Base-by-base conservation (phyloP, 2,113 vertebrate genomes). In the Sorex araneus region DNA sequence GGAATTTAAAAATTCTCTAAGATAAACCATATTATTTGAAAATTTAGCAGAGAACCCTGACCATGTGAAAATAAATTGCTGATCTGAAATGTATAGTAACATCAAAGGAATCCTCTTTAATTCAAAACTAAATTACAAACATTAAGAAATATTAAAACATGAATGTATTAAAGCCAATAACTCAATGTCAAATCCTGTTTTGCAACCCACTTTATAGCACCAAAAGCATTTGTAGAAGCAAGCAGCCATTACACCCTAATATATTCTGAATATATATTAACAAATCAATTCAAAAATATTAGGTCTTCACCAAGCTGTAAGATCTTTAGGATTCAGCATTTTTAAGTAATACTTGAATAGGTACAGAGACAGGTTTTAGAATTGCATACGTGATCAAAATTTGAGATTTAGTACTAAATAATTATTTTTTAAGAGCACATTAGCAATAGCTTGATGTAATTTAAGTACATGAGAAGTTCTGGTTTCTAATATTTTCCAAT, bases 251-350 rank as follows among this genome's bases (percentile, higher is more conserved):
- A 73, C 63, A 60, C 9, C 1, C 45, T 75, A 43, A 84, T 69
- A 13, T 73, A 60, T 73, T 95, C 43, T 85, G 70, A 88, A 43
- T 82, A 69, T 40, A n/a, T 18, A 10, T 92, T 63, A 90, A 13
- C 3, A 74, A 63, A 82, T 74, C 19, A 82, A 75, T 1, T 85
- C 71, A 60, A 60, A 40, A 40, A 40, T 92, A 57, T 13, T 66
- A 60, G 23, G 12, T 89, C 11, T 28, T 78, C 40, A 86, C 11
- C 32, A 84, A 73, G 19, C 13, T 82, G 0, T 45, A 43, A 34
- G 12, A 6, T 47, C 32, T 81, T 27, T 7, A 69, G 4, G 16
- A 73, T 23, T 78, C 13, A 25, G 13, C 16, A 78, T 81, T 76
- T 25, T 76, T 82, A 77, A 66, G 9, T 74, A 82, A 81, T 79